A percentile compares a stretch with the other conserved stretches of the same genome.
phyloP scores from a whole-genome alignment of 1,140 invertebrate species.

The Lordiphosa clarofinis region DNA sequence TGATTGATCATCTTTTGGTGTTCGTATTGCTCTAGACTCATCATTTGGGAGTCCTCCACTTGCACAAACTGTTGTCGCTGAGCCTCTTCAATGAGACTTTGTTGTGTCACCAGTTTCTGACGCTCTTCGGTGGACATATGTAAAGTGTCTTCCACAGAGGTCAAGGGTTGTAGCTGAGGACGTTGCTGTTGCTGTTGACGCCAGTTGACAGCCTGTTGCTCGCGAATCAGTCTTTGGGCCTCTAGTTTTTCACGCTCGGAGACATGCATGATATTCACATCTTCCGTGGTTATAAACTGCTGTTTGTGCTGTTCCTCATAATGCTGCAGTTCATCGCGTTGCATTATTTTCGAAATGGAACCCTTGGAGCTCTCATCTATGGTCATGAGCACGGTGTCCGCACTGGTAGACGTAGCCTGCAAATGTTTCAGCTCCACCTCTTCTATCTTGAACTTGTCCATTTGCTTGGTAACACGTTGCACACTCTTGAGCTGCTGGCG shows the following conservation, averaged over 20 bases:
- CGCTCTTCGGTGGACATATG: constrained; percentile 58
- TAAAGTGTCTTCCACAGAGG: constrained; percentile 73
- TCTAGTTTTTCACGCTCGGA: constrained; percentile 69
- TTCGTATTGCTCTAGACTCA: constrained; percentile 67
- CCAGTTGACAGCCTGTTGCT: constrained; percentile 75
- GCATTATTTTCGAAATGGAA: constrained; percentile 65
- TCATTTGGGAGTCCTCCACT: constrained; percentile 69
- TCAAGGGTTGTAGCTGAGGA: constrained; percentile 56
- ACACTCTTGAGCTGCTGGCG: constrained; percentile 76
- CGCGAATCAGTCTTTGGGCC: constrained; percentile 50
- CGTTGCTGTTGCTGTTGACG: constrained; percentile 51
- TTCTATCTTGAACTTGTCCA: constrained; percentile 77
- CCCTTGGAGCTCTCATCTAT: constrained; percentile 70
- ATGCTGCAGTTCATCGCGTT: constrained; percentile 53
- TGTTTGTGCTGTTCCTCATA: constrained; percentile 66
- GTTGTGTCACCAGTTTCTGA: constrained; percentile 43
- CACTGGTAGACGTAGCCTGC: constrained; percentile 46
- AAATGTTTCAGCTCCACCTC: constrained; percentile 70
- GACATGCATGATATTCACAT: constrained; percentile 69
- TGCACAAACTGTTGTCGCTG: constrained; percentile 62
- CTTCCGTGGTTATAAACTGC: constrained; percentile 70
- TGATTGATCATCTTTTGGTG: constrained; percentile 58
- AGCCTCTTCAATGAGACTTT: constrained; percentile 56
- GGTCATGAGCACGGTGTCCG: constrained; percentile 53
- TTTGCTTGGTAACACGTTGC: constrained; percentile 66